These are phyloP conservation scores for Pseudomyrmex gracilis DNA, from an alignment of 1,140 invertebrate genomes.

Conservation along the genomic window DNA sequence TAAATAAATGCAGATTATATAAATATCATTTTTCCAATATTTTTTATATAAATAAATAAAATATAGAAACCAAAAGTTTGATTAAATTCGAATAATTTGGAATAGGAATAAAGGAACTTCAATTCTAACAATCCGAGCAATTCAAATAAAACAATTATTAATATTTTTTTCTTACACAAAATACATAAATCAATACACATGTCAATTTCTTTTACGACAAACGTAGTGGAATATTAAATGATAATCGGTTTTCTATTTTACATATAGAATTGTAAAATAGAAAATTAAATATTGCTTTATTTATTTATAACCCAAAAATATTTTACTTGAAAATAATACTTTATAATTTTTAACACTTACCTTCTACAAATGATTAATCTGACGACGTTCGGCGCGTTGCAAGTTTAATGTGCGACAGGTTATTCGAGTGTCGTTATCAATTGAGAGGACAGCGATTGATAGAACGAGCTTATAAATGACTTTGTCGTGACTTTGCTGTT, in stretches of 20 bases:
- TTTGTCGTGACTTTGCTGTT: constrained; percentile 13
- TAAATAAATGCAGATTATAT: background rate
- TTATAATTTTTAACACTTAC: background rate
- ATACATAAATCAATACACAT: no score
- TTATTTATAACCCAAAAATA: background rate
- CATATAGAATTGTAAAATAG: no score
- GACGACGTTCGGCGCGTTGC: background rate
- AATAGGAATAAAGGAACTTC: no score
- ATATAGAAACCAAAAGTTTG: no score
- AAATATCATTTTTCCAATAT: no score
- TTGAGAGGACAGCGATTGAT: constrained; percentile 22
- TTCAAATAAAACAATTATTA: no score
- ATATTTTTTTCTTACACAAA: no score
- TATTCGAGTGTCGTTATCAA: constrained; percentile 36
- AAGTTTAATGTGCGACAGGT: background rate
- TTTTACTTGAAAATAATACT: background rate
- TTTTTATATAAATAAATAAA: no score
- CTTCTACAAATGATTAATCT: background rate
- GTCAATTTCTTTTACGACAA: background rate
- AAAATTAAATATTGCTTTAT: no score
- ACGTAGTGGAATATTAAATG: background rate
- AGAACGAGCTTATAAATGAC: constrained; percentile 59
- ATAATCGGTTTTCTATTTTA: no score
- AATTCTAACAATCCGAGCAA: no score
- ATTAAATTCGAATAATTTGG: no score